A percentile compares a stretch with the other conserved stretches of the same genome.
These are phyloP conservation scores for Syritta pipiens DNA, from an alignment of 2,888 invertebrate genomes.

Conservation along the genomic window DNA sequence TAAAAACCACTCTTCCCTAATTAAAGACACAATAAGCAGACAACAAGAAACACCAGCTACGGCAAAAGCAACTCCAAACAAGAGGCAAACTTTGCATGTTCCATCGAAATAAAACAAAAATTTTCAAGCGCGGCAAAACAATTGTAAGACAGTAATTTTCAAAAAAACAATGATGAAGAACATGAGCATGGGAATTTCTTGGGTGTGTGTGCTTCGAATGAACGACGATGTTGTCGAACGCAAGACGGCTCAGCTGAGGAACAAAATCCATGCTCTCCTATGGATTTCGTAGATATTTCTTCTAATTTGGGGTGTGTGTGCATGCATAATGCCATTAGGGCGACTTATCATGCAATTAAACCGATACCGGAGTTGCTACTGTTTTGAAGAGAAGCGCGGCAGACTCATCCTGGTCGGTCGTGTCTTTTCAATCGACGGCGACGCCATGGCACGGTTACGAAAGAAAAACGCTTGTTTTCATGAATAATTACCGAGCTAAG, in stretches of 20 bases:
- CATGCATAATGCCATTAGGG: conserved; percentile 44
- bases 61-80: too few relatives aligned
- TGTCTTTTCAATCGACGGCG: not conserved
- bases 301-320: not conserved
- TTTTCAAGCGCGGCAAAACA: not conserved
- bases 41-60: not conserved
- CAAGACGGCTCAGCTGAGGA: too few relatives aligned
- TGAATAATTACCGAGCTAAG: conserved; percentile 35
- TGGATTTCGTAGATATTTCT: not conserved
- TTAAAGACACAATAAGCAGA: conserved; percentile 1
- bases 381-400: not conserved
- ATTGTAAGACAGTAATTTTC: conserved; percentile 15
- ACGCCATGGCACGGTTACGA: conserved; percentile 15
- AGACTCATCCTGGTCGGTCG: too few relatives aligned
- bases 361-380: conserved; percentile 25
- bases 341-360: conserved; percentile 44
- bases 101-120: conserved; percentile 7
- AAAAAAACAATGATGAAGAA: conserved; percentile 27
- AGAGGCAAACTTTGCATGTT: conserved; percentile 44
- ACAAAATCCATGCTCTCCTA: too few relatives aligned
- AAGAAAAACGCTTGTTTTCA: conserved; percentile 27
- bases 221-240: not conserved
- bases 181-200: conserved; percentile 11
- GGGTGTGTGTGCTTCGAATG: too few relatives aligned
- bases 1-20: not conserved